phyloP scores from a whole-genome alignment of 2,888 invertebrate genomes.

The Pycnomerus fuliginosus region DNA sequence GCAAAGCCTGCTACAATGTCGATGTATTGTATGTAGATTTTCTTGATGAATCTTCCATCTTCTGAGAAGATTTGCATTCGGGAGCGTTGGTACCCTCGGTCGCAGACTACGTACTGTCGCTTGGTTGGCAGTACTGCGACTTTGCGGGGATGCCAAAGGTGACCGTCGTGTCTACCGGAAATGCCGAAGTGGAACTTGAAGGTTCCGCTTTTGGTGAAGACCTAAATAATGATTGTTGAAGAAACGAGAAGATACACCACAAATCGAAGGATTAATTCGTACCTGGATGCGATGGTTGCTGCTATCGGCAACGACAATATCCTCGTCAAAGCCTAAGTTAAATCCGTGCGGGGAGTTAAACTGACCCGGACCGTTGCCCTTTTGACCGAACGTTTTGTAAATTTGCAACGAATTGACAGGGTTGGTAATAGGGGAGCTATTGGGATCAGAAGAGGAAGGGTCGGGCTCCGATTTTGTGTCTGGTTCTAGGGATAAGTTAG shows the following conservation, averaged over 20 bases:
- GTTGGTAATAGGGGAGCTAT: constrained; percentile 40
- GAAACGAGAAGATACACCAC: too few relatives aligned
- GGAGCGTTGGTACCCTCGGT: constrained; percentile 93
- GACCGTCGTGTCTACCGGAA: constrained; percentile 93
- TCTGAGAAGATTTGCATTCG: constrained; percentile 97
- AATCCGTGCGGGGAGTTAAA: constrained; percentile 98
- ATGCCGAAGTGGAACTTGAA: constrained; percentile 94
- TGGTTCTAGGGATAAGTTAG: neutral
- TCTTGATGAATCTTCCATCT: constrained; percentile 92
- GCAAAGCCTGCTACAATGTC: constrained; percentile 93
- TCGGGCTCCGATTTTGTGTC: constrained; percentile 44
- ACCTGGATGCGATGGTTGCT: constrained; percentile 95
- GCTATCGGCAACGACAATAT: constrained; percentile 94
- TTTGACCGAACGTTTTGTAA: constrained; percentile 89
- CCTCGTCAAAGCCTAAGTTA: constrained; percentile 91
- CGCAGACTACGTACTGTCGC: constrained; percentile 94
- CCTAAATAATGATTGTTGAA: too few relatives aligned
- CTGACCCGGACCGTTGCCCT: constrained; percentile 89
- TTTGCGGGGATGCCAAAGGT: constrained; percentile 95
- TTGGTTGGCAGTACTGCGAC: constrained; percentile 86
- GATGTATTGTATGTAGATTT: constrained; percentile 86
- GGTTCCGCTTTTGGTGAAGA: constrained; percentile 91
- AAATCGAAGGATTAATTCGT: too few relatives aligned
- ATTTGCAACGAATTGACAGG: constrained; percentile 85
- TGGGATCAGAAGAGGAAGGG: constrained; percentile 46